Percentiles rank a stretch among this genome's conserved stretches.
Conservation (phyloP, 2,113 vertebrate species). For the Damaliscus lunatus region DNA sequence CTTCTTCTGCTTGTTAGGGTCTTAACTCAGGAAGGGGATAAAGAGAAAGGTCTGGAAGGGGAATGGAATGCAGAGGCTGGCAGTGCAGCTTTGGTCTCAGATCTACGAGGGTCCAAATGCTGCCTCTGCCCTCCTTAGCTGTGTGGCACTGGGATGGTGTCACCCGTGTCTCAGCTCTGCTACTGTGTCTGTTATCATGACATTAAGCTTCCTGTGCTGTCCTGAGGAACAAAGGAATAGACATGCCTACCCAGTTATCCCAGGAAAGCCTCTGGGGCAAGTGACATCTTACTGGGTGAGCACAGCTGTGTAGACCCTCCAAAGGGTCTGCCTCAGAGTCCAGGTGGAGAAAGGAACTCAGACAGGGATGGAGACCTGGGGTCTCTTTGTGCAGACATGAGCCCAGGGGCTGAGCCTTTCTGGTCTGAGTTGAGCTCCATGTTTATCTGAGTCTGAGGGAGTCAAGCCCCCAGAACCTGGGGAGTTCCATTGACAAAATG, state of each 20-base stretch:
- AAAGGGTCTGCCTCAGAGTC: neutral
- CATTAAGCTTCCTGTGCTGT: neutral
- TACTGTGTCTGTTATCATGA: neutral
- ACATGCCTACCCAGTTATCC: fast-evolving
- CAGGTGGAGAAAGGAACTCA: neutral
- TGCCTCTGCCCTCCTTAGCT: neutral
- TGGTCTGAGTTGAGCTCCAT: neutral
- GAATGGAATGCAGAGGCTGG: neutral
- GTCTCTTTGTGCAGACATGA: neutral
- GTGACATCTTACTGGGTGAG: neutral
- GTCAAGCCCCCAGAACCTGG: neutral
- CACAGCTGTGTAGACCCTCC: neutral
- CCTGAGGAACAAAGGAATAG: neutral
- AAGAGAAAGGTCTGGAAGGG: neutral
- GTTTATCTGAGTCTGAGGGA: neutral
- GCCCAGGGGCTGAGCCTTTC: fast-evolving
- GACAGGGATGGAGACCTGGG: neutral
- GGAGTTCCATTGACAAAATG: neutral
- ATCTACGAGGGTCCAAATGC: too few relatives aligned
- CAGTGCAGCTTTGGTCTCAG: neutral
- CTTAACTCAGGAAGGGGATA: neutral
- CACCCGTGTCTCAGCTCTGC: neutral
- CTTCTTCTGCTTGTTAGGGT: neutral
- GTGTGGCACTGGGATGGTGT: too few relatives aligned
- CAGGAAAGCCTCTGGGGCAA: neutral